phyloP scores from a whole-genome alignment of 2,113 vertebrate genomes.

The Gambusia holbrooki region DNA sequence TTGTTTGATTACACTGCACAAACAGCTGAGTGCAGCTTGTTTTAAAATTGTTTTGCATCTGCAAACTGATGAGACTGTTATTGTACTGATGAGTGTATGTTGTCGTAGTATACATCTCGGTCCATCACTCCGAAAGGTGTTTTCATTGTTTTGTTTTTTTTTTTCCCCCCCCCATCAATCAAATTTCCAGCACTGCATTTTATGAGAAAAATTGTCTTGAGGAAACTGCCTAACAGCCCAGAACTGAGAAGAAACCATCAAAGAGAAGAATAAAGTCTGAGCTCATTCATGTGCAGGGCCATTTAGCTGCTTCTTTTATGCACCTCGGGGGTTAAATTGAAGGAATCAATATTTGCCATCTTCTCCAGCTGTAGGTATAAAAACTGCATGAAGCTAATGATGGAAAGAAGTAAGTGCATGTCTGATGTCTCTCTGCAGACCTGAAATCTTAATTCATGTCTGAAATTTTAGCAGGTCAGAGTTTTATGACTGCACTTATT shows the following conservation, averaged over 20 bases:
- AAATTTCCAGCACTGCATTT: conserved; percentile 33
- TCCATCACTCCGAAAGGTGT: conserved; percentile 20
- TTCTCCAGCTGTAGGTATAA: conserved; percentile 24
- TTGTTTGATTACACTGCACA: conserved; percentile 47
- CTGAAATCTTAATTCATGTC: conserved; percentile 32
- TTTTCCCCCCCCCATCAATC: conserved; percentile 50
- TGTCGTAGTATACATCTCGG: conserved; percentile 11
- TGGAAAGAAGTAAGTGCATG: conserved; percentile 34
- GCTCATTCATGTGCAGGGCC: conserved; percentile 14
- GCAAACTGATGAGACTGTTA: conserved; percentile 23
- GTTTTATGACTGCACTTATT: background rate
- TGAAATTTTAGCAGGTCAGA: conserved; percentile 7
- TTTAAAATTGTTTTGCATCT: conserved; percentile 30
- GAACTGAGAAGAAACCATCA: conserved; percentile 32
- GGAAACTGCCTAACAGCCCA: conserved; percentile 37
- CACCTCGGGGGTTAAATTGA: conserved; percentile 38
- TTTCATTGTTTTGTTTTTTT: conserved; percentile 43
- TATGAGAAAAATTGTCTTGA: conserved; percentile 30
- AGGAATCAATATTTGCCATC: conserved; percentile 48
- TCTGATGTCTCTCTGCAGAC: conserved; percentile 19
- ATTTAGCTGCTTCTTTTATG: conserved; percentile 30
- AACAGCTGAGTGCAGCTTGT: conserved; percentile 57
- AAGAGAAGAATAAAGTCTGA: conserved; percentile 41
- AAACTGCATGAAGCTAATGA: conserved; percentile 18
- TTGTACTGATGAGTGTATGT: conserved; percentile 18